Evolutionary conservation across 2,888 invertebrate species (phyloP), one percentile per base, ranked within the genome.

Genomic region (Isotomurus palustris): DNA sequence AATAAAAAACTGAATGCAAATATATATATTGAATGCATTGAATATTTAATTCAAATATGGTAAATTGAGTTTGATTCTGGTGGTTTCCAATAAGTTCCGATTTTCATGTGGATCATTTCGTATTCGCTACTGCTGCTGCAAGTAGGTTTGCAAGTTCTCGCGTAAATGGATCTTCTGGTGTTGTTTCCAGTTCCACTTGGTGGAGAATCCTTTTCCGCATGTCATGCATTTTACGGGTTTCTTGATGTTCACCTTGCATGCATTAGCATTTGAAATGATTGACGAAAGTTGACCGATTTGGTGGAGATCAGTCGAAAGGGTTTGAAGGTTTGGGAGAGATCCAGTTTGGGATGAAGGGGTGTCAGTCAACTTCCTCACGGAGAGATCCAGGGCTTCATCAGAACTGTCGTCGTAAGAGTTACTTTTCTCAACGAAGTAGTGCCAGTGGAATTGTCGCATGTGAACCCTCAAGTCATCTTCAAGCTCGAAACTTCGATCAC

Each of bases 161-260:
- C 49, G 5, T 6, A 49, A 24, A 24, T 49, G 49, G 21, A 49
- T 49, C 28, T 49, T 49, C 49, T 49, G 51, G 36, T 61, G 61
- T 19, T 61, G 61, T 25, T 61, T 61, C 35, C 61, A 61, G 32
- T 58, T 61, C 61, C 61, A 61, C 35, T 61, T 61, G 1, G 57
- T 61, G 1, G 57, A 56, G 22, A 61, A 61, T 21, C 41, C 40
- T 52, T 61, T 61, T 17, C 57, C 57, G 28, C 61, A 61, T n/a
- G 58, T 47, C 8, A 48, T 45, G 43, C 61, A 61, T 41, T 51
- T 45, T 2, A 61, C 55, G 17, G 54, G 40, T 21, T 61, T 61
- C 27, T 52, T 60, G 1, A 25, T n/a, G 17, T 6, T 19, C 24
- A 24, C 24, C 24, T 5, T 24, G 22, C 12, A 5, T 24, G 3